These are phyloP conservation scores for Epinephelus malabaricus DNA, from an alignment of 2,797 vertebrate genomes.

Conservation along the genomic window DNA sequence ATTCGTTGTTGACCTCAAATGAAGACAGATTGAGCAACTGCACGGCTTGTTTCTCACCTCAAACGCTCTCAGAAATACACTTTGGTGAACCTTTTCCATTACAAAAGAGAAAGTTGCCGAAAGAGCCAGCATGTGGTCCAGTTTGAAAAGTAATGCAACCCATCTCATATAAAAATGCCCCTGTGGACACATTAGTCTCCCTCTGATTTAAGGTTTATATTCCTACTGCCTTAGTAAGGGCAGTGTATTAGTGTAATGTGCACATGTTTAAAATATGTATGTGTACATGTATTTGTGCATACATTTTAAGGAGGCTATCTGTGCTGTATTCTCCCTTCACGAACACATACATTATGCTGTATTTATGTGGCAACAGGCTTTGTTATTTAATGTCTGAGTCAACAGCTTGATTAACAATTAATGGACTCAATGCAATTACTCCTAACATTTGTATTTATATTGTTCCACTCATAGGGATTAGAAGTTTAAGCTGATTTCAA, in stretches of 20 bases:
- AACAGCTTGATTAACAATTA: constrained; percentile 58
- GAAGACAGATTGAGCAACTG: no score
- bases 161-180: no score
- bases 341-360: not conserved
- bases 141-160: no score
- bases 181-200: no score
- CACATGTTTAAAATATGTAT: not conserved
- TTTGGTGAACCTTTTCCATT: no score
- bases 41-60: not conserved
- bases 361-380: constrained; percentile 19
- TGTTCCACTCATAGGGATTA: constrained; percentile 62
- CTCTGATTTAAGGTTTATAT: not conserved
- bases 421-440: constrained; percentile 45
- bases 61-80: no score
- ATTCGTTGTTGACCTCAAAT: no score
- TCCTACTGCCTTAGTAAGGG: not conserved
- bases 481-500: constrained; percentile 69
- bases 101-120: no score
- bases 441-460: constrained; percentile 54
- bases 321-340: not conserved
- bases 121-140: no score
- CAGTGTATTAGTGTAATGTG: not conserved
- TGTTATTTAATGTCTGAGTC: constrained; percentile 44
- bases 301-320: not conserved
- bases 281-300: no score